Conservation (phyloP, 2,888 invertebrate genomes). For the Scelioninae gen. 1 region DNA sequence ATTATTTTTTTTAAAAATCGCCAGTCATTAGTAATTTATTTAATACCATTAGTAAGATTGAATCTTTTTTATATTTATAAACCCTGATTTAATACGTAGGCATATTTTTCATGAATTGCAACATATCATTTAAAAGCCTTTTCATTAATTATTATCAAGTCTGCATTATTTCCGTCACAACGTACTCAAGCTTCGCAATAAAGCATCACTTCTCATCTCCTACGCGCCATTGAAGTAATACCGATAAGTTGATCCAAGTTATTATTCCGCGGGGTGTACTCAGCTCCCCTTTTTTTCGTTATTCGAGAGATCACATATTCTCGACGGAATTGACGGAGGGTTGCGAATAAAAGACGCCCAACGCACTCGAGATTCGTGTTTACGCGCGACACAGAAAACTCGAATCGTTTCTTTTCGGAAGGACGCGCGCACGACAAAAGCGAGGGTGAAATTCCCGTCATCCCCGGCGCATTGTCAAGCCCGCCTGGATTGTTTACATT, state of each 20-base stretch:
- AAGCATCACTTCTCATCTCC: slow-evolving; percentile 32
- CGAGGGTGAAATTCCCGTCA: slow-evolving; percentile 62
- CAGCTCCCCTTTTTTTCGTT: slow-evolving; percentile 48
- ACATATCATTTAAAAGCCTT: neutral
- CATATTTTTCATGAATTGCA: neutral
- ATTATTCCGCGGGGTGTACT: slow-evolving; percentile 58
- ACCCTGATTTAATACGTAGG: no score
- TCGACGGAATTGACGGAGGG: slow-evolving; percentile 66
- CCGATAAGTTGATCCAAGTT: slow-evolving; percentile 61
- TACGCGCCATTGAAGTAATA: slow-evolving; percentile 48
- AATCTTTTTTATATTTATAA: no score
- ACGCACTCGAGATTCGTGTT: slow-evolving; percentile 61
- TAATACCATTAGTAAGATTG: no score
- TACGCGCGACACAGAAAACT: slow-evolving; percentile 63
- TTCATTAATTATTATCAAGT: slow-evolving; percentile 21
- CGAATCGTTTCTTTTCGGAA: slow-evolving; percentile 65
- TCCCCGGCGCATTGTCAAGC: slow-evolving; percentile 52
- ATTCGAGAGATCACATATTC: slow-evolving; percentile 66
- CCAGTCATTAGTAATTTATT: no score
- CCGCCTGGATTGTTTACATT: slow-evolving; percentile 65
- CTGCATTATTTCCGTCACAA: slow-evolving; percentile 5
- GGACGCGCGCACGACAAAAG: slow-evolving; percentile 64
- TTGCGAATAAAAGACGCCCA: slow-evolving; percentile 66
- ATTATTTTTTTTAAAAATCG: no score
- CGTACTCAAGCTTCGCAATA: slow-evolving; percentile 8